phyloP scores from a whole-genome alignment of 2,797 vertebrate genomes.

The Cossypha caffra region DNA sequence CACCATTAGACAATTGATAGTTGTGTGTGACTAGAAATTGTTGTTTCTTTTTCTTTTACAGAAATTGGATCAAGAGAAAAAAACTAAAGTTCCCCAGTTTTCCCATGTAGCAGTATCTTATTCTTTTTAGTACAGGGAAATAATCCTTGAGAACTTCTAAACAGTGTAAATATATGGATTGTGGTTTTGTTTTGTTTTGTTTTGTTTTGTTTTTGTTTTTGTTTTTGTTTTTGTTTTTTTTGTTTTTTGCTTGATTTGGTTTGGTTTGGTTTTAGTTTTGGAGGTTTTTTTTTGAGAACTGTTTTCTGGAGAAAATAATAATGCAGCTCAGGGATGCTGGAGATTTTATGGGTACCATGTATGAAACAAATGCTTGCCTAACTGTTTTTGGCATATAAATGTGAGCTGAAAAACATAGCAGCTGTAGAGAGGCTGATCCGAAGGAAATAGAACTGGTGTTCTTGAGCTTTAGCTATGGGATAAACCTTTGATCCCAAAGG shows the following conservation, averaged over 20 bases:
- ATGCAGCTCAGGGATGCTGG: background rate
- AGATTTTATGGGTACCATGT: background rate
- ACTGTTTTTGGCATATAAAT: background rate
- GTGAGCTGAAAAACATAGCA: background rate
- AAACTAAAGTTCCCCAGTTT: background rate
- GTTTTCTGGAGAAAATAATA: conserved; percentile 24
- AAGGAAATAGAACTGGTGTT: background rate
- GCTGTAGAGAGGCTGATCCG: background rate
- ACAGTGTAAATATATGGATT: background rate
- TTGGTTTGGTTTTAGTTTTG: too few species aligned
- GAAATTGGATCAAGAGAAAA: background rate
- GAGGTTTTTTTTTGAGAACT: background rate
- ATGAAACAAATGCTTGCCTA: conserved; percentile 2
- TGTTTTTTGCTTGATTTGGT: too few species aligned
- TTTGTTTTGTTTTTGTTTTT: too few species aligned
- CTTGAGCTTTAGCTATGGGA: background rate
- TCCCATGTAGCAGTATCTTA: background rate
- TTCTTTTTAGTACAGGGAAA: background rate
- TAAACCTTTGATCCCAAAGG: background rate
- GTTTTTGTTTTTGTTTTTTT: too few species aligned
- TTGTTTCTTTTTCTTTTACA: background rate
- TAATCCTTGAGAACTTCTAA: background rate
- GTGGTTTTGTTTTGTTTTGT: too few species aligned
- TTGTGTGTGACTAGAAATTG: background rate
- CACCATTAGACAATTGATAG: background rate